Base-by-base conservation (phyloP, 1,140 invertebrate genomes). In the Aplysia californica region DNA sequence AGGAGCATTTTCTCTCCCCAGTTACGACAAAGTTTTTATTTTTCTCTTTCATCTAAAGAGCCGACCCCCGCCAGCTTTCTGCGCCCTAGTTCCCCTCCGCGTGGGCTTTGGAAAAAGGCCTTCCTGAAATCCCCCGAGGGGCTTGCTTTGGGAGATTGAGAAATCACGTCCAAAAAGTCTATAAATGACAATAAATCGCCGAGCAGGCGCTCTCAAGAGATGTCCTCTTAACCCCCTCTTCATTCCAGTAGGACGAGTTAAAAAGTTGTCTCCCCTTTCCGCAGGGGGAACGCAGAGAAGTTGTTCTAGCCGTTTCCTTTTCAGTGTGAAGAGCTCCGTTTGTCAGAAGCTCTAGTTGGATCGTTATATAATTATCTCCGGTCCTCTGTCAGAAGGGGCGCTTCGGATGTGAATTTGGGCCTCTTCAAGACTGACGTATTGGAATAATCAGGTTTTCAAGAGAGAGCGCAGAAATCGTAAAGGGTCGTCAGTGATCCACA, bases 181-280 rank as follows among this genome's bases (percentile, higher is more conserved):
- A 55, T 70, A 50, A 38, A 23, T 55, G 68, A 70, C 68, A 70
- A 55, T 10, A 70, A 70, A 70, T 70, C 68, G 68, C 31, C 56
- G 41, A 36, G 26, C 20, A 29, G 29, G 18, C 1, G 6, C 41
- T 18, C n/a, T 31, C 39, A 39, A 67, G 20, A n/a, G n/a, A n/a
- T n/a, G n/a, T n/a, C n/a, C n/a, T n/a, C n/a, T n/a, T n/a, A n/a
- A 38, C 18, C 35, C 65, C 65, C 2, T 23, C 33, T 4, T 23
- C 38, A 67, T 67, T 38, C 35, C 26, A 44, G 4, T 18, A 23
- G 44, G 3, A 3, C 41, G 68, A 44, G 68, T 55, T 70, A 70
- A 70, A 70, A 70, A 70, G 68, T 70, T 70, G 68, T 29, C 18
- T n/a, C n/a, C n/a, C n/a, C n/a, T n/a, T n/a, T n/a, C n/a, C n/a